These are phyloP conservation scores for Dimorphilus gyrociliatus DNA, from an alignment of 2,888 invertebrate species.

Conservation along the genomic window DNA sequence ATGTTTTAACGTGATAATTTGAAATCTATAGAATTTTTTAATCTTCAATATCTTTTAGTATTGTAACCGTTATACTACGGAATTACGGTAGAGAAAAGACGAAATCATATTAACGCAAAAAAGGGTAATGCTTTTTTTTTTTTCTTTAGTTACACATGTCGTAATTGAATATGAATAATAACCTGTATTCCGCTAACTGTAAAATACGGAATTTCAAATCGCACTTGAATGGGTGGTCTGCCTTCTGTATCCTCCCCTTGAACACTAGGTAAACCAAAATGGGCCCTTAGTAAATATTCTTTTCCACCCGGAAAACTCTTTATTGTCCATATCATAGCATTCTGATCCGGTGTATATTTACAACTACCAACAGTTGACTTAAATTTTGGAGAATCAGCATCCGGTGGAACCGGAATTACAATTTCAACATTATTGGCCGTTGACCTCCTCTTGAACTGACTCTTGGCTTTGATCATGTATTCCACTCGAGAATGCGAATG, in stretches of 20 bases:
- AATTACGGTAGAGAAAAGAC: too few relatives aligned
- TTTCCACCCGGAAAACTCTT: conserved; percentile 97
- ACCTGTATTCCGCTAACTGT: conserved; percentile 97
- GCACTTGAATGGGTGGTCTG: conserved; percentile 91
- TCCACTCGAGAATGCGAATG: conserved; percentile 93
- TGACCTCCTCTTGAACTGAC: conserved; percentile 83
- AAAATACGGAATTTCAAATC: conserved; percentile 97
- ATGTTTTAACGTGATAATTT: too few relatives aligned
- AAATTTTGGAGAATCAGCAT: conserved; percentile 96
- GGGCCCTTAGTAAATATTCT: conserved; percentile 92
- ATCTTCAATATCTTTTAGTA: too few relatives aligned
- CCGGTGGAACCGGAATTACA: conserved; percentile 43
- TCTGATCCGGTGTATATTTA: conserved; percentile 90
- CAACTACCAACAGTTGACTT: conserved; percentile 92
- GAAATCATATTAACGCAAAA: too few relatives aligned
- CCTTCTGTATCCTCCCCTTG: conserved; percentile 84
- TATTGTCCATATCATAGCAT: conserved; percentile 89
- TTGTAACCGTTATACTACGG: too few relatives aligned
- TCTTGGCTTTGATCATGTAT: conserved; percentile 94
- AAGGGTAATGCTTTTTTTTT: too few relatives aligned
- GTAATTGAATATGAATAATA: too few relatives aligned
- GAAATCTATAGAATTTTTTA: too few relatives aligned
- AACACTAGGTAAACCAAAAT: conserved; percentile 90
- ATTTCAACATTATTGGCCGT: conserved; percentile 98
- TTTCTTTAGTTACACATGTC: too few relatives aligned